Conservation (phyloP, 23 tunicate genomes). For the Ascidia mentula region DNA sequence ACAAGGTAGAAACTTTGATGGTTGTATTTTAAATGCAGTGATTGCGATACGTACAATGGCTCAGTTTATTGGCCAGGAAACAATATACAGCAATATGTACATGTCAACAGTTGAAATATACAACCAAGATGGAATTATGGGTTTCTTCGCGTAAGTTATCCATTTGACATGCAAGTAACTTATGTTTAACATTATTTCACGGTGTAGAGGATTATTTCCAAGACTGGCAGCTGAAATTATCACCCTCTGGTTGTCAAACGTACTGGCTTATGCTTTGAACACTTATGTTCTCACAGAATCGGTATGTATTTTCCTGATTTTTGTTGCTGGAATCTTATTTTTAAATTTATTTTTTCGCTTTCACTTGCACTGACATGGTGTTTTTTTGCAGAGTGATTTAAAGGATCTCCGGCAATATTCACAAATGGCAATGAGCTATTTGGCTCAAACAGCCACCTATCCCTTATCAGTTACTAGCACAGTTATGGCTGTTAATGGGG, state of each 20-base stretch:
- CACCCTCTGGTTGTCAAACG: conserved; percentile 62
- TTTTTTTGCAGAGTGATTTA: conserved; percentile 83
- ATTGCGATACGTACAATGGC: conserved; percentile 89
- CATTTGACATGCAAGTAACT: not conserved
- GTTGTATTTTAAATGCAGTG: conserved; percentile 35
- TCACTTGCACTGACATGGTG: no score
- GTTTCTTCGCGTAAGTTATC: conserved; percentile 69
- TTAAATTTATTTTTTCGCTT: no score
- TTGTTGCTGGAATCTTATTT: not conserved
- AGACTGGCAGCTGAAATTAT: conserved; percentile 59
- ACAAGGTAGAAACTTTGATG: no score
- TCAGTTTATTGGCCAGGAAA: conserved; percentile 75
- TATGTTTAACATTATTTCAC: not conserved
- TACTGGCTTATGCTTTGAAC: conserved; percentile 63
- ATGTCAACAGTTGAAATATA: conserved; percentile 52
- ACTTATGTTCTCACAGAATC: conserved; percentile 57
- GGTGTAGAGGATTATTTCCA: conserved; percentile 74
- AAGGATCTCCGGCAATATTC: conserved; percentile 73
- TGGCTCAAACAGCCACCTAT: conserved; percentile 54
- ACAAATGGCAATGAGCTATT: conserved; percentile 54
- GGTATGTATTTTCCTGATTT: conserved; percentile 19
- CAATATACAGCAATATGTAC: conserved; percentile 28
- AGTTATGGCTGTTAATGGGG: conserved; percentile 74
- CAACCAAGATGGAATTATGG: conserved; percentile 71
- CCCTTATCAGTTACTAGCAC: conserved; percentile 80